phyloP scores from a whole-genome alignment of 2,113 vertebrate species.

The Pseudois nayaur region DNA sequence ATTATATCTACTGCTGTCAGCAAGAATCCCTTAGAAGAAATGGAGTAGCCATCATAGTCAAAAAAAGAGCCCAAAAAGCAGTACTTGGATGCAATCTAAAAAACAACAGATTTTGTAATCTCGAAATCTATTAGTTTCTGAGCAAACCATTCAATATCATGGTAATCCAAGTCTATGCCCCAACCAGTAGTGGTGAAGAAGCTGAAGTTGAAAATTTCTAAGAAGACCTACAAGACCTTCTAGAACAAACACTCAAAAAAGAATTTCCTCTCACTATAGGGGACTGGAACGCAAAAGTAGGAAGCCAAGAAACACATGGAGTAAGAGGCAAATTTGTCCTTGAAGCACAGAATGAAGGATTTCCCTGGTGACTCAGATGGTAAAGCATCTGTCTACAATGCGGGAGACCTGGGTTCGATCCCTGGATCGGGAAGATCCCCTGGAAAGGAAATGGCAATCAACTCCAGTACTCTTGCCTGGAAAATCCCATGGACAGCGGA shows the following conservation, averaged over 20 bases:
- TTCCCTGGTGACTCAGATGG: too few species aligned
- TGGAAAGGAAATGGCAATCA: too few species aligned
- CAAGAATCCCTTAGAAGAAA: not conserved
- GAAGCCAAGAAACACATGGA: not conserved
- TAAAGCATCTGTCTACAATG: too few species aligned
- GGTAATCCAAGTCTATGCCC: not conserved
- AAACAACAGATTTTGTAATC: not conserved
- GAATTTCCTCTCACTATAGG: not conserved
- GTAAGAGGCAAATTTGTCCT: not conserved
- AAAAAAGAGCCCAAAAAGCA: not conserved
- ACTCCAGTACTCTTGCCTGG: too few species aligned
- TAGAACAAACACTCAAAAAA: not conserved
- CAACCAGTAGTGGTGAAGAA: not conserved
- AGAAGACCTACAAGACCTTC: not conserved
- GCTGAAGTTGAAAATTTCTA: not conserved
- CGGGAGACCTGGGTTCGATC: accelerated
- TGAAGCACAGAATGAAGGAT: not conserved
- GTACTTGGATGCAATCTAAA: not conserved
- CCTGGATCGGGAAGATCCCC: too few species aligned
- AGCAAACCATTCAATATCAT: not conserved
- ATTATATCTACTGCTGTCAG: not conserved
- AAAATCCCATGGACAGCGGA: too few species aligned
- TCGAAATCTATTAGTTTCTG: not conserved
- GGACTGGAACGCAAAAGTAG: not conserved
- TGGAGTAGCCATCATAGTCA: not conserved